Conservation (phyloP, 2,113 vertebrate species). For the Colinus virginianus region DNA sequence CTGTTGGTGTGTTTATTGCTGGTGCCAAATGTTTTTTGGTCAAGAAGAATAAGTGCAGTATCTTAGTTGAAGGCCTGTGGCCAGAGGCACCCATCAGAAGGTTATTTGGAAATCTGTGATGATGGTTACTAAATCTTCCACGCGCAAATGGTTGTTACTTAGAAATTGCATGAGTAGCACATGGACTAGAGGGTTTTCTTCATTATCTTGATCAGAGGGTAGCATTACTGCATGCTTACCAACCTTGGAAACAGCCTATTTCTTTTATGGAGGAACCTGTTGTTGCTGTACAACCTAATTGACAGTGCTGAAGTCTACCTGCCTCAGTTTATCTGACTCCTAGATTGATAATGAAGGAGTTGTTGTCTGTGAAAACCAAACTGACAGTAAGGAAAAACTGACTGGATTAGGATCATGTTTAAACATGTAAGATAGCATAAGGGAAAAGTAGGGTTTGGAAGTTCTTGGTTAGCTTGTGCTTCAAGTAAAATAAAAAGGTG, state of each 20-base stretch:
- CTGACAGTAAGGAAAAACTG: neutral
- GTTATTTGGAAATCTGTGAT: neutral
- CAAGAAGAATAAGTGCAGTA: neutral
- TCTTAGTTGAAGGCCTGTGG: neutral
- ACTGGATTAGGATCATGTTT: neutral
- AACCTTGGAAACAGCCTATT: neutral
- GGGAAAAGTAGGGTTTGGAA: neutral
- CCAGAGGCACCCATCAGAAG: neutral
- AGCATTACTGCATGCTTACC: neutral
- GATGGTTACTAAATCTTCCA: neutral
- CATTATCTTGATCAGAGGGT: neutral
- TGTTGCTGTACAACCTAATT: neutral
- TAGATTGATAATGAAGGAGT: neutral
- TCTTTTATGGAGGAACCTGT: neutral
- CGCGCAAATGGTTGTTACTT: neutral
- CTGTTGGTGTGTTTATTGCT: neutral
- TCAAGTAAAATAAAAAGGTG: neutral
- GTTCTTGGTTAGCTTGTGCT: neutral
- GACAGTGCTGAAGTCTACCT: neutral
- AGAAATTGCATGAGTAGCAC: accelerated
- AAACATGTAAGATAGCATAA: neutral
- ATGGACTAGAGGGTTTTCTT: neutral
- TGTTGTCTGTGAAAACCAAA: neutral
- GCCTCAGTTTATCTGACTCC: accelerated
- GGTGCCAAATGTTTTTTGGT: neutral